Evolutionary conservation across 2,888 invertebrate species (phyloP).

Genomic region (Acanthococcus lagerstroemiae): DNA sequence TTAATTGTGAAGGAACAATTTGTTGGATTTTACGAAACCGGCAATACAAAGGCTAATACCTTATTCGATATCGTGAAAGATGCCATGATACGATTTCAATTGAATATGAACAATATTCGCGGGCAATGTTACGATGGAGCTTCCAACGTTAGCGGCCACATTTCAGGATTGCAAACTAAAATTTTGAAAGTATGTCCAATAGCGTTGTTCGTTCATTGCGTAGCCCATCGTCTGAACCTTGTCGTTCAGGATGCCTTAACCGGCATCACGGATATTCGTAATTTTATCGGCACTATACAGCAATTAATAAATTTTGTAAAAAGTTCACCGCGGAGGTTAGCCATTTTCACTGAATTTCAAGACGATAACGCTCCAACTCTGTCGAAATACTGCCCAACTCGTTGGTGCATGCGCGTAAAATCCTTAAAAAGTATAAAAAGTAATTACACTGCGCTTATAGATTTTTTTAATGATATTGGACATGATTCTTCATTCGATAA

Average conservation of each 20-base stretch:
- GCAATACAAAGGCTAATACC: conserved; percentile 29
- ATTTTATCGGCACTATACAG: conserved; percentile 7
- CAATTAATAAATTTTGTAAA: background rate
- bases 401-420: background rate
- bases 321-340: background rate
- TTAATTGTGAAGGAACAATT: background rate
- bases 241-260: conserved; percentile 7
- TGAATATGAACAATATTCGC: conserved; percentile 34
- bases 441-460: background rate
- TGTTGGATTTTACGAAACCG: background rate
- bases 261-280: background rate
- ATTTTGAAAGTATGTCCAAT: conserved; percentile 34
- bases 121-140: conserved; percentile 37
- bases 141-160: conserved; percentile 32
- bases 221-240: conserved; percentile 35
- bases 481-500: background rate
- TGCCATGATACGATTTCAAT: conserved; percentile 33
- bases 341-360: background rate
- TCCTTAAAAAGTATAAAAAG: background rate
- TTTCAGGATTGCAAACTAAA: conserved; percentile 33
- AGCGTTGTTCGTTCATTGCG: conserved; percentile 34
- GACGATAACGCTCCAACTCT: background rate
- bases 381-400: background rate
- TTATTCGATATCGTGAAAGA: conserved; percentile 33
- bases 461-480: background rate